These are phyloP conservation scores for Adelognathus sp. DNA, from an alignment of 2,888 invertebrate species.

Conservation along the genomic window DNA sequence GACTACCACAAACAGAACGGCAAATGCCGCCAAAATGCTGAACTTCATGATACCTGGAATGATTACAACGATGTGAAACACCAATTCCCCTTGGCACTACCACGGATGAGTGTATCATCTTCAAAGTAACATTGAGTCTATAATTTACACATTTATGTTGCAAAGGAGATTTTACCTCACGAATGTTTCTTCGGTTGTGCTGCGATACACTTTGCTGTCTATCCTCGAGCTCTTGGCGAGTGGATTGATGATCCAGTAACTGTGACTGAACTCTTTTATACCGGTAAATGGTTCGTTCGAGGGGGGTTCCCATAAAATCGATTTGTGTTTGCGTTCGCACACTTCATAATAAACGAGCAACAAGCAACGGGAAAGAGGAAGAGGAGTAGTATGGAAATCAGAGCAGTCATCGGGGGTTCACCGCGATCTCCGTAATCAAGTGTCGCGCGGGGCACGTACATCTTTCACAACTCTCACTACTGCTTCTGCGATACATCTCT, in stretches of 20 bases:
- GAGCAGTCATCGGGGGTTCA: background rate
- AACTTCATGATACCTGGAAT: constrained; percentile 47
- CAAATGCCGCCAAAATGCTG: constrained; percentile 40
- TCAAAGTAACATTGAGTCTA: no score
- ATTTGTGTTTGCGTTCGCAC: background rate
- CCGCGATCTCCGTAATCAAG: background rate
- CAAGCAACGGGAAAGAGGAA: no score
- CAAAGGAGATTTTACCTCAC: background rate
- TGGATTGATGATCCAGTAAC: constrained; percentile 7
- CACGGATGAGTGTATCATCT: no score
- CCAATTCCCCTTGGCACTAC: no score
- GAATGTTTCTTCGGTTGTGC: background rate
- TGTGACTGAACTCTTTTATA: constrained; percentile 19
- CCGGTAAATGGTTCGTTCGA: constrained; percentile 86
- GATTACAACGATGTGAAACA: constrained; percentile 55
- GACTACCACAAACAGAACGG: constrained; percentile 25
- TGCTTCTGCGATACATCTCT: no score
- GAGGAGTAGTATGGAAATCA: no score
- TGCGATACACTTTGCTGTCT: background rate
- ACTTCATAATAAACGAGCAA: no score
- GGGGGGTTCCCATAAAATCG: no score
- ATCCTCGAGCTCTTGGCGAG: background rate
- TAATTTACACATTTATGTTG: constrained; percentile 72
- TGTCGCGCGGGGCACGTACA: no score
- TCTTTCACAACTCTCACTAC: no score